Evolutionary conservation across 2,888 invertebrate genomes (phyloP).

Genomic region (Ectemnius lituratus): DNA sequence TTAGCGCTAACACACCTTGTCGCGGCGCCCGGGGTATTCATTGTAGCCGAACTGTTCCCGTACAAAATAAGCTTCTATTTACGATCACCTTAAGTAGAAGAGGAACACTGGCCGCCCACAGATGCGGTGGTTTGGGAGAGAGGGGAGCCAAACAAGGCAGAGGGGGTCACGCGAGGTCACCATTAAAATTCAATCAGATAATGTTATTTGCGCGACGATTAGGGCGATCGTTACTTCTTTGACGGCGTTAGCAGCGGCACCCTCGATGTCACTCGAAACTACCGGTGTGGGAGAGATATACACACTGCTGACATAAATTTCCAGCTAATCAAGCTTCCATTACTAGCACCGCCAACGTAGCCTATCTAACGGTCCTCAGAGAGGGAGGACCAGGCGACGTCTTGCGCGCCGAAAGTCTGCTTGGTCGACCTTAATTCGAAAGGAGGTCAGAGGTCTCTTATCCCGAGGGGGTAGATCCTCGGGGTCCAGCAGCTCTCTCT

Average conservation of each 20-base stretch:
- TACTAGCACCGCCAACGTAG: background rate
- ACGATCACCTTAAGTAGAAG: constrained; percentile 37
- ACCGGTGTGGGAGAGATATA: background rate
- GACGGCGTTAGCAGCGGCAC: constrained; percentile 35
- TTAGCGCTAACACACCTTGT: constrained; percentile 15
- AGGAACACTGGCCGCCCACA: background rate
- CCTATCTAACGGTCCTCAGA: background rate
- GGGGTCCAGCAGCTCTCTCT: background rate
- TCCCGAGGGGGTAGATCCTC: no score
- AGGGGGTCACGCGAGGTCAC: constrained; percentile 67
- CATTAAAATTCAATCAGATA: constrained; percentile 77
- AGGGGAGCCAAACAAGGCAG: constrained; percentile 13
- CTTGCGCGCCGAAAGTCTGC: background rate
- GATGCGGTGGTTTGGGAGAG: background rate
- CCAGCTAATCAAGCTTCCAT: constrained; percentile 24
- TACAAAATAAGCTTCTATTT: constrained; percentile 37
- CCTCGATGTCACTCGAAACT: constrained; percentile 15
- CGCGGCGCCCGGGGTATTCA: background rate
- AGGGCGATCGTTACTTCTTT: constrained; percentile 64
- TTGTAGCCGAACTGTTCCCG: background rate
- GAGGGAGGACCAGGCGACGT: background rate
- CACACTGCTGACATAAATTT: constrained; percentile 32
- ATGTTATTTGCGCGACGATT: constrained; percentile 73
- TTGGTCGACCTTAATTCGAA: constrained; percentile 19
- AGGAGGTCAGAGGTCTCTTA: constrained; percentile 27